phyloP scores from a whole-genome alignment of 2,797 vertebrate species.

The Sebastiscus albofasciatus region DNA sequence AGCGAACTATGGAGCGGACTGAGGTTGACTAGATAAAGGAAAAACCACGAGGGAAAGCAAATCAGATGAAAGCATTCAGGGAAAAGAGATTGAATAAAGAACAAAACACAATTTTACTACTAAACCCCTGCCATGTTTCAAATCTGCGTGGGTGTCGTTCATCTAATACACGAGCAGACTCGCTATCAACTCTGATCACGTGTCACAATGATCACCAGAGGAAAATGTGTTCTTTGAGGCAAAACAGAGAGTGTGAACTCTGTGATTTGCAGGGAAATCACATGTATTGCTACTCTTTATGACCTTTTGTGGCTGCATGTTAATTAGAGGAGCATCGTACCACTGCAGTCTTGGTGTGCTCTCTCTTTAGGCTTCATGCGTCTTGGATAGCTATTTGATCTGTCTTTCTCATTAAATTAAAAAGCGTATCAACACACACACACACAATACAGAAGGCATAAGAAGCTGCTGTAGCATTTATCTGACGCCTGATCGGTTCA shows the following conservation, averaged over 20 bases:
- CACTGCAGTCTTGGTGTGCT: neutral
- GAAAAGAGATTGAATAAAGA: neutral
- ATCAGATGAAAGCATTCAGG: neutral
- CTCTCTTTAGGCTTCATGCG: neutral
- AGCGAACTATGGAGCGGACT: constrained; percentile 6
- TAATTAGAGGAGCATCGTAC: neutral
- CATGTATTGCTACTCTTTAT: neutral
- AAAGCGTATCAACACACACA: neutral
- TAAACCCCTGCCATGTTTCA: neutral
- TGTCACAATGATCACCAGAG: neutral
- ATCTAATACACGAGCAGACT: neutral
- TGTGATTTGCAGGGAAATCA: neutral
- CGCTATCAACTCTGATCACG: neutral
- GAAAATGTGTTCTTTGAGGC: neutral
- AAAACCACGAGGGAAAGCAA: neutral
- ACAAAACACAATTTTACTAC: neutral
- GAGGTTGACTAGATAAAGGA: constrained; percentile 27
- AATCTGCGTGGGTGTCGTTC: neutral
- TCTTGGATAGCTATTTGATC: neutral
- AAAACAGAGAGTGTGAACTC: neutral
- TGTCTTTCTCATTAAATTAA: neutral
- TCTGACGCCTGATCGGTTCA: neutral
- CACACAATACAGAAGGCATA: neutral
- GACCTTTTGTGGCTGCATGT: neutral
- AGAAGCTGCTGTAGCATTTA: neutral